Evolutionary conservation across 2,113 vertebrate genomes (phyloP).

Genomic region (Tachysurus fulvidraco): DNA sequence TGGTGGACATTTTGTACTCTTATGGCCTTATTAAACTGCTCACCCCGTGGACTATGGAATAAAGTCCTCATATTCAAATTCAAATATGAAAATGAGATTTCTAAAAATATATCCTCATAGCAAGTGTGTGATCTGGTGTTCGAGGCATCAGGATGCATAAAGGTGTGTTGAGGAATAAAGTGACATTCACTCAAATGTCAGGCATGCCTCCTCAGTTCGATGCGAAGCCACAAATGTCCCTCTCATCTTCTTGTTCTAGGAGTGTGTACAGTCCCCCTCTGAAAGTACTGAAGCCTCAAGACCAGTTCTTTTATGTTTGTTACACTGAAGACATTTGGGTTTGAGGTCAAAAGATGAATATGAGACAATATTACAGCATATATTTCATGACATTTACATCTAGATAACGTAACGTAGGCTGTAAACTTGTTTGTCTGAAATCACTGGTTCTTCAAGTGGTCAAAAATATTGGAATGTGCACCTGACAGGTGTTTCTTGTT

Average conservation of each 20-base stretch:
- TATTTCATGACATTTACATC: too few relatives aligned
- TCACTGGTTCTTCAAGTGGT: too few relatives aligned
- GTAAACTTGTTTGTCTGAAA: too few relatives aligned
- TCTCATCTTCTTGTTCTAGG: conserved; percentile 9
- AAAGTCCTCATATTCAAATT: conserved; percentile 13
- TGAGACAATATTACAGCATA: too few relatives aligned
- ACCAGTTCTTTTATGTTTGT: too few relatives aligned
- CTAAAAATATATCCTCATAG: neutral
- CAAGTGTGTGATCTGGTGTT: conserved; percentile 7
- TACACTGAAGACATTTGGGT: too few relatives aligned
- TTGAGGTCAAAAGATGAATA: too few relatives aligned
- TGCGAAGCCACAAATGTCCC: neutral
- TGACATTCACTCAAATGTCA: conserved; percentile 37
- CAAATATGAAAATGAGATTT: neutral
- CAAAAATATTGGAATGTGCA: too few relatives aligned
- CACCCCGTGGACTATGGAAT: conserved; percentile 4
- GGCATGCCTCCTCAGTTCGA: conserved; percentile 7
- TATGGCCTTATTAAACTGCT: conserved; percentile 22
- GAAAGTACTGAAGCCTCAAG: too few relatives aligned
- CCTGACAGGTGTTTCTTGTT: too few relatives aligned
- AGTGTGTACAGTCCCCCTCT: neutral
- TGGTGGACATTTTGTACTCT: conserved; percentile 31
- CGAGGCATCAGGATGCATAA: conserved; percentile 22
- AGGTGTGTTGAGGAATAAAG: conserved; percentile 24
- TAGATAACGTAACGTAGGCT: too few relatives aligned